Evolutionary conservation across 1,140 invertebrate genomes (phyloP), one percentile per base, ranked within the genome.

Genomic region (Stenopsyche tienmushanensis): DNA sequence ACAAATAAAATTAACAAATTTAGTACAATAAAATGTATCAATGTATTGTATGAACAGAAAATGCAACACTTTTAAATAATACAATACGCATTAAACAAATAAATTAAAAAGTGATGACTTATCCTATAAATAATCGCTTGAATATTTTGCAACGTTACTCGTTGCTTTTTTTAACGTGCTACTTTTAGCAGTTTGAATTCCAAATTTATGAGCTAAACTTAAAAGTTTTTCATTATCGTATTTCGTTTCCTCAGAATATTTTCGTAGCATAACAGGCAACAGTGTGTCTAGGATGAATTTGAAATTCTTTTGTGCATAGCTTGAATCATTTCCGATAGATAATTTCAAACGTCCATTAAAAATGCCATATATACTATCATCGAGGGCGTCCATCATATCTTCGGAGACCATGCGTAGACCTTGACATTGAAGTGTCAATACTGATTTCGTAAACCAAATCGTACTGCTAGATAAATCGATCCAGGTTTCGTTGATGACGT

Each of bases 101-200:
- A 47, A 47, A 8, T 47, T 47, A 7, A 15, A 5, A 15, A 47
- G 7, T 8, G 15, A 60, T 34, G 25, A 42, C 17, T 23, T 2
- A 29, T 77, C 73, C 80, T 78, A 81, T 77, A 81, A 78, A 75
- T 81, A 81, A 74, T 81, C 80, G 71, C 79, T 80, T 20, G 80
- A 80, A 67, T 81, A 81, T 74, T 81, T 81, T 72, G 80, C 79
- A 72, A 81, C 78, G 74, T 80, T 79, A 18, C 62, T 67, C 3
- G 77, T 75, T 67, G 77, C 76, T 70, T 77, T 80, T 72, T 78
- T 77, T 67, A 75, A 71, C 49, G 72, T 64, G 29, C 74, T 71
- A 24, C 75, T 69, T 66, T 73, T 76, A 15, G 59, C 29, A 10
- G 55, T 67, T 29, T 42, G 60, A 3, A 80, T 77, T 68, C 80